Base-by-base conservation (phyloP, 92 coral and sea anemone species). In the Bergia sp. region DNA sequence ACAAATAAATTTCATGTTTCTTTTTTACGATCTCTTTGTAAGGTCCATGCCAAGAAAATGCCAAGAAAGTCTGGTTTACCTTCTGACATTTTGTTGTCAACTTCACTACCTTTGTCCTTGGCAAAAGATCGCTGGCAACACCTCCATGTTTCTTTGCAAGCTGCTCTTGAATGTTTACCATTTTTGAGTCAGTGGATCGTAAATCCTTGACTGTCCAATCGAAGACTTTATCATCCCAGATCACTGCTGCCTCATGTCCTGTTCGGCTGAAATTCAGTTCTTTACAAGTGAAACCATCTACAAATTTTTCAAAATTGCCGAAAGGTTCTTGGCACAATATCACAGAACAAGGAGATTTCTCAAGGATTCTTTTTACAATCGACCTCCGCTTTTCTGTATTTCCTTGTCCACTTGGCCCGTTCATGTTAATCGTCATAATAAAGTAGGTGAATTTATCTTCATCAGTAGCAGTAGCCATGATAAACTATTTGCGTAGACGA, bases 41-140 rank as follows among this genome's bases (percentile, higher is more conserved):
- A 61, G 69, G 69, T 61, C 69, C 69, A 61, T 61, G 69, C 69
- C 69, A 61, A 61, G 69, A 61, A 23, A 61, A 18, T 61, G 69
- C 69, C 9, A 61, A 23, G 69, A 61, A 61, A 61, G 69, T 0
- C 18, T 18, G 21, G 0, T 5, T 7, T 61, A 61, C n/a, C 69
- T 3, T 4, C 69, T 0, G 15, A 12, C 69, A 61, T 0, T 18
- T 61, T n/a, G n/a, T n/a, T n/a, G n/a, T n/a, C n/a, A n/a, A n/a
- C n/a, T n/a, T n/a, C n/a, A 61, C 69, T 23, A 61, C 21, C 69
- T 12, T 61, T 61, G 13, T 61, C 21, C 69, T 7, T 61, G 18
- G 13, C 15, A 8, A 23, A 61, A 61, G 6, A 66, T 6, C 73
- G 21, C 5, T 66, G 4, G 23, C 73, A 36, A 0, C 21, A 66